Base-by-base conservation (phyloP, 2,888 invertebrate species). In the Netelia inedita region DNA sequence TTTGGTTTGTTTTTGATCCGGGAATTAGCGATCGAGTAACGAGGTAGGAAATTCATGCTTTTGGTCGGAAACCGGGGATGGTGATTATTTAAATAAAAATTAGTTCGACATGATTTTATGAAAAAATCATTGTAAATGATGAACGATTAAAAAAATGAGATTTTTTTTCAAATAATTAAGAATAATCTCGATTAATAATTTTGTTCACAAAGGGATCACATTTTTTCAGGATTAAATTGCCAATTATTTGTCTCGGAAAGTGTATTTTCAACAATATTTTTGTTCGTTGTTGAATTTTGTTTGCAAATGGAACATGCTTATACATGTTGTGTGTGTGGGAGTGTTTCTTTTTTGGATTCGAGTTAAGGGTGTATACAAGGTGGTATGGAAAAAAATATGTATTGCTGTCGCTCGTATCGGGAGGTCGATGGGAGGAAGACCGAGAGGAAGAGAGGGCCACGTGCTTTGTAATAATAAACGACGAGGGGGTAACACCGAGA, bases 381-480 rank as follows among this genome's bases (percentile, higher is more conserved):
- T 19, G 16, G 14, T 35, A 73, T 46, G 28, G 10, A 69, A 74
- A 79, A 63, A 61, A 14, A 74, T 66, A 73, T 57, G 46, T n/a
- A 50, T 65, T 65, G 66, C 63, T 66, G 61, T 80, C 61, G 76
- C 80, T 75, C 75, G 79, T 79, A 80, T 68, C 21, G 75, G 79
- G 53, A 50, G 43, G 65, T 23, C 65, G 43, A 6, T 14, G 21
- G 76, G 68, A 59, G 57, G 66, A 21, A 63, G 16, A 55, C 41
- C 23, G 10, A 55, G 57, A 61, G 53, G 28, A 46, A 43, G 59
- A 55, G 55, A 63, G 21, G 28, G 63, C 28, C 2, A 74, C 83
- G 66, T 72, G 83, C 80, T 46, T 53, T 59, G 28, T 50, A 61
- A 19, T 3, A 16, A 19, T 16, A 57, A 16, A 16, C 16, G 57